phyloP scores from a whole-genome alignment of 2,113 vertebrate species.

The Oreamnos americanus region DNA sequence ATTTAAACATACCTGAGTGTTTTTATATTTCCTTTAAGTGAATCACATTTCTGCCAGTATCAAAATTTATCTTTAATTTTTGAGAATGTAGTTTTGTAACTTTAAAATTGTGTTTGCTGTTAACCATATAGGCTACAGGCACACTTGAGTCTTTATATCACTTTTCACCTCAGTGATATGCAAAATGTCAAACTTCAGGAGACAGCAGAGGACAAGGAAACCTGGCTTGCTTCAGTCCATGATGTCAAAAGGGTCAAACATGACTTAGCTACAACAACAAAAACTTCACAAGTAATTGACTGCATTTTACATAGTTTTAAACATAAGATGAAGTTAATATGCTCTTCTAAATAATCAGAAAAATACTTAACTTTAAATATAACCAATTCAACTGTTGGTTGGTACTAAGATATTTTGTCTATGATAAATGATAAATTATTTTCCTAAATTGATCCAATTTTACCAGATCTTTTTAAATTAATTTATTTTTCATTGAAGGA shows the following conservation, averaged over 20 bases:
- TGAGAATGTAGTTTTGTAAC: not conserved
- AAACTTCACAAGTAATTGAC: not conserved
- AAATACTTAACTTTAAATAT: not conserved
- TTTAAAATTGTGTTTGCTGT: not conserved
- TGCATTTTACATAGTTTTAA: not conserved
- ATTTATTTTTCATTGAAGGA: not conserved
- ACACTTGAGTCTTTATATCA: not conserved
- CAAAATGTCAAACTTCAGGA: not conserved
- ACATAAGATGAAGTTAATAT: not conserved
- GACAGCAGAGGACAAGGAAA: not conserved
- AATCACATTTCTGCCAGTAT: not conserved
- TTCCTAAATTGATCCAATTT: not conserved
- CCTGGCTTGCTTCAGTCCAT: not conserved
- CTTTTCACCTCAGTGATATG: not conserved
- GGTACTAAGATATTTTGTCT: not conserved
- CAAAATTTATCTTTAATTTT: not conserved
- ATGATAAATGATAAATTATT: not conserved
- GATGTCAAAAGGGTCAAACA: not conserved
- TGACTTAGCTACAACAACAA: not conserved
- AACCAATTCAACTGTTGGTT: not conserved
- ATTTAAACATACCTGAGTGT: not conserved
- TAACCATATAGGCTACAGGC: not conserved
- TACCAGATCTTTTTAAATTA: not conserved
- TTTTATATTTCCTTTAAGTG: not conserved
- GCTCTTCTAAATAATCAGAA: not conserved